Conservation (phyloP, 2,888 invertebrate genomes). For the Tribolium freemani region DNA sequence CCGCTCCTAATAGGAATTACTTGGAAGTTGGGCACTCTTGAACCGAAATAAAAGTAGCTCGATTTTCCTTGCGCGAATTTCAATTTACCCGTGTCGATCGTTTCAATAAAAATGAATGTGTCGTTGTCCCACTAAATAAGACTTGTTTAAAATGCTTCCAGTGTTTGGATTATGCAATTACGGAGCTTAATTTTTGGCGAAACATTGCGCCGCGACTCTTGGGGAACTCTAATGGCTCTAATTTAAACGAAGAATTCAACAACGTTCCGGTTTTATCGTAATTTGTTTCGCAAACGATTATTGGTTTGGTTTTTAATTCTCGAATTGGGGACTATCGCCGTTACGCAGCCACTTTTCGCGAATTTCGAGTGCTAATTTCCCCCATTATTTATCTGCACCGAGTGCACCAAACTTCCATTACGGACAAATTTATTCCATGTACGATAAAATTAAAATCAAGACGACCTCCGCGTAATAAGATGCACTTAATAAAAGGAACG, state of each 20-base stretch:
- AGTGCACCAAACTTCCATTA: conserved; percentile 19
- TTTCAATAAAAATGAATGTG: conserved; percentile 41
- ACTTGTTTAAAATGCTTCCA: conserved; percentile 39
- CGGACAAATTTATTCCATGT: not conserved
- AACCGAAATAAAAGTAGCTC: conserved; percentile 10
- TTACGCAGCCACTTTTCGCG: not conserved
- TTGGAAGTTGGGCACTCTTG: not conserved
- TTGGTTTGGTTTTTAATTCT: conserved; percentile 35
- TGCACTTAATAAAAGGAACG: conserved; percentile 14
- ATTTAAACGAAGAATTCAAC: conserved; percentile 35
- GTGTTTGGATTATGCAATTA: conserved; percentile 39
- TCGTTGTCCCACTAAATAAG: conserved; percentile 37
- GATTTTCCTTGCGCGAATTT: conserved; percentile 21
- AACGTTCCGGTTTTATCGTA: conserved; percentile 32
- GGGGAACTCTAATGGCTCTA: conserved; percentile 33
- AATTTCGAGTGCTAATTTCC: conserved; percentile 3
- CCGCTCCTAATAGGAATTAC: conserved; percentile 19
- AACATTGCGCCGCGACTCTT: conserved; percentile 28
- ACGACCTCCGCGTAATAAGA: not conserved
- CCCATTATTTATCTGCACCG: conserved; percentile 18
- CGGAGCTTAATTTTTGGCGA: conserved; percentile 39
- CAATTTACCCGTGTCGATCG: conserved; percentile 24
- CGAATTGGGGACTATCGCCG: conserved; percentile 15
- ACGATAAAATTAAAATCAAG: conserved; percentile 14
- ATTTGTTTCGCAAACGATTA: conserved; percentile 38